Evolutionary conservation across 2,888 invertebrate species (phyloP), one percentile per base, ranked within the genome.

Genomic region (Proisotoma minuta): DNA sequence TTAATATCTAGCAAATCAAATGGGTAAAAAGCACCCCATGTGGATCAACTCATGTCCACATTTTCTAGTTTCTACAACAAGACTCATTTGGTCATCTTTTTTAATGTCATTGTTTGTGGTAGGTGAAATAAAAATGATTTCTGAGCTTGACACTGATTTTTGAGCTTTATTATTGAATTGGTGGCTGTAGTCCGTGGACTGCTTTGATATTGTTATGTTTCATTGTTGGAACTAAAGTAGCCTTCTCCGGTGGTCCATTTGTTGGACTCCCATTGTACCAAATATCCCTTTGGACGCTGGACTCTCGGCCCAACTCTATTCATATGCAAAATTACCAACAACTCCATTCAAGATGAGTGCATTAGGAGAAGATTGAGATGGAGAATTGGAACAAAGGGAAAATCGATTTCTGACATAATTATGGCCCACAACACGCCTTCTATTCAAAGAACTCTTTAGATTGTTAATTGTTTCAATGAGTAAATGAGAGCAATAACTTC

Each of bases 341-440:
- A 29, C n/a, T 39, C 56, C 34, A 43, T 52, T 62, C 22, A 62
- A 50, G 28, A n/a, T 20, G 43, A 43, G 43, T 43, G 43, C 43
- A 43, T 43, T 43, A 43, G 20, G 43, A 43, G 18, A 15, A 43
- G 28, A 24, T 29, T 48, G 57, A 56, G 61, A 22, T 59, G 40
- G 58, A 43, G 52, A 60, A 22, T 47, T 15, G 22, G 18, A 29
- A 59, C 23, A 52, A n/a, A 18, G 34, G 26, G 29, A 51, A 57
- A 71, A 71, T 71, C 71, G 70, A 70, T 70, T 73, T 71, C 62
- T 71, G 71, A 70, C 70, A 69, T 73, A 73, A 73, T 71, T 73
- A 73, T 70, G 68, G 65, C 63, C 63, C 50, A 61, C 66, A 68
- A 71, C 73, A 73, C 73, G 70, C 73, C 73, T 70, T 70, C 73